Evolutionary conservation across 2,888 invertebrate species (phyloP).

Genomic region (Brachynemurus nebulosus): DNA sequence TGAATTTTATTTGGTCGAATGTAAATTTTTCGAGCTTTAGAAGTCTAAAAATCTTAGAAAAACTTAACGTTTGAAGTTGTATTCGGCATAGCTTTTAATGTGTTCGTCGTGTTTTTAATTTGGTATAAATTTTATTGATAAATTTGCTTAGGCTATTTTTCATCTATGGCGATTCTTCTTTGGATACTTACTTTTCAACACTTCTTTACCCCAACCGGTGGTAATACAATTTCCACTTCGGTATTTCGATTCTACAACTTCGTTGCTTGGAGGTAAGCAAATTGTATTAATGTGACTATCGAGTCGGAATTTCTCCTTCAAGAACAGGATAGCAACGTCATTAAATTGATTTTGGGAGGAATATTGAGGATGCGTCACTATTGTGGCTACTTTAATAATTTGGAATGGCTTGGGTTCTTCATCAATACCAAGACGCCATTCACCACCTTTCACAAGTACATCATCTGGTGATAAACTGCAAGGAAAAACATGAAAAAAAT

Average conservation of each 20-base stretch:
- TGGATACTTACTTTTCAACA: slow-evolving; percentile 51
- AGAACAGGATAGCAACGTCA: slow-evolving; percentile 57
- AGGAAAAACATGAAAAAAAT: slow-evolving; percentile 13
- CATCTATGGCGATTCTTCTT: too few species aligned
- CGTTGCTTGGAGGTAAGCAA: slow-evolving; percentile 46
- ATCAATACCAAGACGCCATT: slow-evolving; percentile 71
- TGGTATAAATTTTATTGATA: too few species aligned
- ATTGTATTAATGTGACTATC: slow-evolving; percentile 61
- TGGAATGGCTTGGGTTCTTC: slow-evolving; percentile 70
- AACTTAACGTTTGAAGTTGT: too few species aligned
- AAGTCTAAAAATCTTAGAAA: too few species aligned
- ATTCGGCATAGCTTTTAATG: too few species aligned
- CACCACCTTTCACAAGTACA: slow-evolving; percentile 63
- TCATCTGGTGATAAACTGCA: slow-evolving; percentile 47
- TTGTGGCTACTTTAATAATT: slow-evolving; percentile 53
- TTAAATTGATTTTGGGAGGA: slow-evolving; percentile 42
- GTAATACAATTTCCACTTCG: slow-evolving; percentile 47
- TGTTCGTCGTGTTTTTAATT: too few species aligned
- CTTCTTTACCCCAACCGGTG: slow-evolving; percentile 73
- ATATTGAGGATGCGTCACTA: slow-evolving; percentile 58
- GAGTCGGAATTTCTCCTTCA: slow-evolving; percentile 46
- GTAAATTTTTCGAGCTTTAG: too few species aligned
- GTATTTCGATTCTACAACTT: slow-evolving; percentile 38
- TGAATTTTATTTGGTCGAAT: too few species aligned
- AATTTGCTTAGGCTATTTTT: too few species aligned